These are phyloP conservation scores for Crossaster papposus DNA, from an alignment of 53 echinoderm and acorn worm genomes.

Conservation along the genomic window DNA sequence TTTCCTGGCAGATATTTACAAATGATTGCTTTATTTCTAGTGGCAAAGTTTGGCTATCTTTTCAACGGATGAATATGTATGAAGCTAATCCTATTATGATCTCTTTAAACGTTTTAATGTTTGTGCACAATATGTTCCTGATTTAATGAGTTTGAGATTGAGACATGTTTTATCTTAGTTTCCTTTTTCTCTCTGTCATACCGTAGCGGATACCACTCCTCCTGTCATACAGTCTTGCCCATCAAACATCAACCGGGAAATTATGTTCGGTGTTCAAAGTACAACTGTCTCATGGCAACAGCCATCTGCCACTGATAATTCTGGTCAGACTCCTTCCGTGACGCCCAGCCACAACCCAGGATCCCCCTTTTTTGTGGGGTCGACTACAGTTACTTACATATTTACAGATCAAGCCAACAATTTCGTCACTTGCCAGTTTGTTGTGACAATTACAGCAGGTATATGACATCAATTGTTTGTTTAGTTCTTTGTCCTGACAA, in stretches of 20 bases:
- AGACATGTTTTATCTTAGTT: neutral
- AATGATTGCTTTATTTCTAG: too few relatives aligned
- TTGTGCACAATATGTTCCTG: too few relatives aligned
- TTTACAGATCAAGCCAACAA: constrained; percentile 69
- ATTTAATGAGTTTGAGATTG: too few relatives aligned
- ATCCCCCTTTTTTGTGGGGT: constrained; percentile 61
- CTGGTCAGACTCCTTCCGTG: constrained; percentile 54
- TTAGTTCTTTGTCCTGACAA: too few relatives aligned
- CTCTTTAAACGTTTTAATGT: too few relatives aligned
- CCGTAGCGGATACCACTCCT: constrained; percentile 42
- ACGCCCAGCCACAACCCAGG: constrained; percentile 57
- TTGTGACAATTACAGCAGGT: constrained; percentile 64
- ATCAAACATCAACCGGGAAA: constrained; percentile 18
- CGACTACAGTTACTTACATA: constrained; percentile 57
- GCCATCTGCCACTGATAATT: constrained; percentile 76
- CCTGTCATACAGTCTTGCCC: constrained; percentile 63
- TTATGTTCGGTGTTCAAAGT: constrained; percentile 43
- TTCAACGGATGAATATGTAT: too few relatives aligned
- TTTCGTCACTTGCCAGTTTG: constrained; percentile 62
- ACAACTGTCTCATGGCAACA: constrained; percentile 54
- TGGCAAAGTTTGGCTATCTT: too few relatives aligned
- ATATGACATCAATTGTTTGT: constrained; percentile 24
- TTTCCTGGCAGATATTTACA: too few relatives aligned
- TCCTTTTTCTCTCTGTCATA: neutral
- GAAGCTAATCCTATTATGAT: too few relatives aligned